Conservation (phyloP, 2,888 invertebrate genomes). For the Rhingia rostrata region DNA sequence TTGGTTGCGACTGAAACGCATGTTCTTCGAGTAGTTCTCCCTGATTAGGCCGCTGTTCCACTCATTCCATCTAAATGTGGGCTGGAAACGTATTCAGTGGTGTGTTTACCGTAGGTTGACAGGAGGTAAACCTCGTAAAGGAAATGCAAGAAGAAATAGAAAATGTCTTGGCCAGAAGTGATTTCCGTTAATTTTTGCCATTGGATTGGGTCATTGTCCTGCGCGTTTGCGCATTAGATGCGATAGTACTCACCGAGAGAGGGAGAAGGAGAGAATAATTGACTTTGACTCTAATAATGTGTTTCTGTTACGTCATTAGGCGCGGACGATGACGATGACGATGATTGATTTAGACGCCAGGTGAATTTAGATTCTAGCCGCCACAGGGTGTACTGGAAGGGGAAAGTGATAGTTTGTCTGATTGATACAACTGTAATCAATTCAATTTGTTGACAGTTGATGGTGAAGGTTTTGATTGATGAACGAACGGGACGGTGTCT, state of each 20-base stretch:
- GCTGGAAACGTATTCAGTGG: conserved; percentile 13
- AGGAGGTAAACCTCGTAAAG: conserved; percentile 33
- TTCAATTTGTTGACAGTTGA: conserved; percentile 32
- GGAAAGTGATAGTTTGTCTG: conserved; percentile 21
- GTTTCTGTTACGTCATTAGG: conserved; percentile 28
- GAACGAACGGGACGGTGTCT: not conserved
- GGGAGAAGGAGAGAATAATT: not conserved
- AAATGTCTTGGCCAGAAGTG: conserved; percentile 37
- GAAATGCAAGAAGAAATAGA: conserved; percentile 46
- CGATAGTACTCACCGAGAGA: no score
- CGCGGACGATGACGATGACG: not conserved
- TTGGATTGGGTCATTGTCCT: conserved; percentile 51
- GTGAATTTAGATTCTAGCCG: conserved; percentile 4
- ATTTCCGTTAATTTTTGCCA: conserved; percentile 60
- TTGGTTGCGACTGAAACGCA: conserved; percentile 39
- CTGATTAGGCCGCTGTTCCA: conserved; percentile 61
- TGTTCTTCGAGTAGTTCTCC: conserved; percentile 58
- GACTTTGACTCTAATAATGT: not conserved
- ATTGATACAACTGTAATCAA: conserved; percentile 40
- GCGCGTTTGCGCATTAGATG: not conserved
- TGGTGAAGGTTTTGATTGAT: conserved; percentile 36
- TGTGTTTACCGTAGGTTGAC: conserved; percentile 41
- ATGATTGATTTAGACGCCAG: conserved; percentile 33
- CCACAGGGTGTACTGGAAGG: conserved; percentile 18
- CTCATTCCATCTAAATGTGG: conserved; percentile 52